phyloP scores from a whole-genome alignment of 2,888 invertebrate species.

The Glaucopsyche alexis region DNA sequence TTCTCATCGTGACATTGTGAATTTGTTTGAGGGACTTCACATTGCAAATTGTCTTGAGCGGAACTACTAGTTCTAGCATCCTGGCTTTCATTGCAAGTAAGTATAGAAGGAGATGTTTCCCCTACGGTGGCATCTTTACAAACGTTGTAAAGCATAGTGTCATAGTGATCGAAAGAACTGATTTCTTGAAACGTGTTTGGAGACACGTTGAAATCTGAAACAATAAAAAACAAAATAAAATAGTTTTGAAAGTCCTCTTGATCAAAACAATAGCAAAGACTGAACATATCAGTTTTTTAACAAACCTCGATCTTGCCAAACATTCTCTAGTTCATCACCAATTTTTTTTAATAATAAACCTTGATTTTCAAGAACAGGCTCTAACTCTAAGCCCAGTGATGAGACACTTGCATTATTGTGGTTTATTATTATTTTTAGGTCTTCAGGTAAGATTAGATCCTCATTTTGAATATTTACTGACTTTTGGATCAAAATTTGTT shows the following conservation, averaged over 20 bases:
- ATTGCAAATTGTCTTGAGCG: constrained; percentile 10
- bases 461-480: neutral
- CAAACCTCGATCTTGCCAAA: neutral
- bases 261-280: neutral
- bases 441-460: neutral
- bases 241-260: neutral
- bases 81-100: constrained; percentile 15
- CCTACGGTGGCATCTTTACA: too few relatives aligned
- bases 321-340: neutral
- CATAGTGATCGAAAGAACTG: too few relatives aligned
- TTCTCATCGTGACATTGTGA: constrained; percentile 15
- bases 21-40: constrained; percentile 2
- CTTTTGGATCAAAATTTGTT: constrained; percentile 17
- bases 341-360: too few relatives aligned
- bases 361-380: too few relatives aligned
- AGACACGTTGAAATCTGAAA: too few relatives aligned
- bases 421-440: too few relatives aligned
- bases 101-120: neutral
- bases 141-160: too few relatives aligned
- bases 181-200: too few relatives aligned
- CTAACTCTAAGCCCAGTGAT: too few relatives aligned
- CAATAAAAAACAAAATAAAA: too few relatives aligned
- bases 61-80: constrained; percentile 17
- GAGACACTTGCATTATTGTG: too few relatives aligned
- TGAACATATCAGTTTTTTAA: too few relatives aligned